Evolutionary conservation across 1,140 invertebrate species (phyloP).

Genomic region (Heliothis subflexa): DNA sequence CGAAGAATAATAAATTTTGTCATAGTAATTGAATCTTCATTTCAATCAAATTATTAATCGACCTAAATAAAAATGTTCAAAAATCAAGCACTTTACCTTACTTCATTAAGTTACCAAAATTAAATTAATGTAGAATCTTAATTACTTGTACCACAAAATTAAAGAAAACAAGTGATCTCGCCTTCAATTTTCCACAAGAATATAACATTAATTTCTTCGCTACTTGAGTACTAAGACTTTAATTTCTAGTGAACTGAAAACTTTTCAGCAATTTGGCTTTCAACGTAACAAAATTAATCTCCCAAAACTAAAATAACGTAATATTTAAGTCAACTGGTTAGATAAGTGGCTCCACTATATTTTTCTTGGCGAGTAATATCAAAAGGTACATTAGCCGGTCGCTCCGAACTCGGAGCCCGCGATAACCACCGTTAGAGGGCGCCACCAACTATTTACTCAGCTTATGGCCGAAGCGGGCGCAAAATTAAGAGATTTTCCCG

Average conservation of each 20-base stretch:
- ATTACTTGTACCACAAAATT: conserved; percentile 14
- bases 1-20: too few species aligned
- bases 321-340: conserved; percentile 20
- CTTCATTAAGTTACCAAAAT: conserved; percentile 8
- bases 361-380: conserved; percentile 33
- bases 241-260: conserved; percentile 25
- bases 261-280: conserved; percentile 43
- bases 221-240: conserved; percentile 12
- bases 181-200: conserved; percentile 24
- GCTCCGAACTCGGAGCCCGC: conserved; percentile 39
- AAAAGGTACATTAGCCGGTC: conserved; percentile 31
- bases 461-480: conserved; percentile 68
- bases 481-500: conserved; percentile 79
- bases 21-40: too few species aligned
- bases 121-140: not conserved
- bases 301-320: conserved; percentile 35
- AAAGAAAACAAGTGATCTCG: not conserved
- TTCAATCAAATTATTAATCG: not conserved
- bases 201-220: conserved; percentile 12
- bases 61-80: not conserved
- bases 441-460: conserved; percentile 69
- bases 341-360: conserved; percentile 42
- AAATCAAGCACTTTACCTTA: conserved; percentile 2
- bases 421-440: conserved; percentile 61
- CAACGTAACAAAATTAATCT: conserved; percentile 39